Percentiles rank a stretch among this genome's conserved stretches.
Evolutionary conservation across 2,113 vertebrate genomes (phyloP).

Genomic region (Porphyrio hochstetteri): DNA sequence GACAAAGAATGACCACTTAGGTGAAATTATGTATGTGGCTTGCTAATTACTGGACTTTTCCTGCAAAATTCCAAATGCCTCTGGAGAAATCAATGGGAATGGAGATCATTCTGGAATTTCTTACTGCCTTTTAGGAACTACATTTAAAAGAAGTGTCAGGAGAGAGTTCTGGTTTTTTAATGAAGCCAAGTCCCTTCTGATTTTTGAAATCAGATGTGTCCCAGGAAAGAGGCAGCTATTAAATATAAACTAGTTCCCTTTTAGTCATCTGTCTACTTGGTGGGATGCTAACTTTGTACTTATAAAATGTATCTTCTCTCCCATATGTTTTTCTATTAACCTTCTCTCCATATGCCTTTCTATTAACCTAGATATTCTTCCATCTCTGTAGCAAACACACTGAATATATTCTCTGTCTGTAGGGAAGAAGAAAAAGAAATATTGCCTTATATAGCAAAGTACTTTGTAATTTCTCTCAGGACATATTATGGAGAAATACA

Average conservation of each 20-base stretch:
- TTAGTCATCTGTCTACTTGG: not conserved
- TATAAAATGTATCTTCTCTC: not conserved
- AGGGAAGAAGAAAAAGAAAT: not conserved
- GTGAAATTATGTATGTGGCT: not conserved
- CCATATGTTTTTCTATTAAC: not conserved
- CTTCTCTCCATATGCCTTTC: not conserved
- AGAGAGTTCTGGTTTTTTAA: not conserved
- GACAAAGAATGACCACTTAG: not conserved
- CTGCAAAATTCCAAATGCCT: not conserved
- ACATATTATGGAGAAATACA: not conserved
- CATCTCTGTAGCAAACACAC: not conserved
- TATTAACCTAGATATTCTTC: slow-evolving; percentile 1
- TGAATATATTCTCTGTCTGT: not conserved
- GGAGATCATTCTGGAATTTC: not conserved
- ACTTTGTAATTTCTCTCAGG: not conserved
- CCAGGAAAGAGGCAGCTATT: not conserved
- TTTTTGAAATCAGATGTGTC: not conserved
- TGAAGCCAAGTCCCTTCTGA: not conserved
- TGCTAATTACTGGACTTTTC: not conserved
- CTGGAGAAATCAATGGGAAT: not conserved
- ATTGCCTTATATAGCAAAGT: not conserved
- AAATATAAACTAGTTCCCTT: not conserved
- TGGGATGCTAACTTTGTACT: not conserved
- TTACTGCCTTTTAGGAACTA: not conserved
- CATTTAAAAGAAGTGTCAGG: not conserved